Evolutionary conservation across 2,797 vertebrate genomes (phyloP).

Genomic region (Urocyon cinereoargenteus): DNA sequence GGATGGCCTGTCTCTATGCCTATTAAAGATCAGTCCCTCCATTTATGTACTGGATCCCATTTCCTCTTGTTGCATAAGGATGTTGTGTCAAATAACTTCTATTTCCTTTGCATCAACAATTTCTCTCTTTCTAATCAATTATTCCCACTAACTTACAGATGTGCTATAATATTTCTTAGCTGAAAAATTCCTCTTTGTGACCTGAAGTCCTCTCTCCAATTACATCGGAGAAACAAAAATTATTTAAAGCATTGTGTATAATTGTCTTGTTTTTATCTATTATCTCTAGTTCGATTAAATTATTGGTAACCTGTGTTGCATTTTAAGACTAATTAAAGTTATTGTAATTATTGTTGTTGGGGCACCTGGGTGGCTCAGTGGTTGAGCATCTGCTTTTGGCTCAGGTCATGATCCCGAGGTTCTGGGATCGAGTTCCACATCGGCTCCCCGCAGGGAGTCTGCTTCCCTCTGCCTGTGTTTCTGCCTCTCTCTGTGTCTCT

Average conservation of each 20-base stretch:
- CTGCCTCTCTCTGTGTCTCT: no score
- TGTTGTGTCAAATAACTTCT: neutral
- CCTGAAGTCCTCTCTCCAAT: neutral
- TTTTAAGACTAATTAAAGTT: conserved; percentile 24
- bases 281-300: neutral
- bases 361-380: no score
- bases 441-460: no score
- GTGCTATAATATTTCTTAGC: neutral
- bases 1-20: neutral
- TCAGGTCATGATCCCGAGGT: no score
- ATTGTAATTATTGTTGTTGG: neutral
- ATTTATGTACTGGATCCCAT: neutral
- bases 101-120: neutral
- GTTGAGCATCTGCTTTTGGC: no score
- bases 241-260: neutral
- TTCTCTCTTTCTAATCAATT: neutral
- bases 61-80: neutral
- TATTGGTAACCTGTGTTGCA: neutral
- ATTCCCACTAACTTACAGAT: neutral
- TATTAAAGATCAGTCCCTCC: neutral
- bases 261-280: neutral
- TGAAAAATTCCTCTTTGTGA: conserved; percentile 1
- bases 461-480: no score
- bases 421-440: no score
- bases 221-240: neutral